Base-by-base conservation (phyloP, 2,797 vertebrate species). In the Aphelocoma californica region DNA sequence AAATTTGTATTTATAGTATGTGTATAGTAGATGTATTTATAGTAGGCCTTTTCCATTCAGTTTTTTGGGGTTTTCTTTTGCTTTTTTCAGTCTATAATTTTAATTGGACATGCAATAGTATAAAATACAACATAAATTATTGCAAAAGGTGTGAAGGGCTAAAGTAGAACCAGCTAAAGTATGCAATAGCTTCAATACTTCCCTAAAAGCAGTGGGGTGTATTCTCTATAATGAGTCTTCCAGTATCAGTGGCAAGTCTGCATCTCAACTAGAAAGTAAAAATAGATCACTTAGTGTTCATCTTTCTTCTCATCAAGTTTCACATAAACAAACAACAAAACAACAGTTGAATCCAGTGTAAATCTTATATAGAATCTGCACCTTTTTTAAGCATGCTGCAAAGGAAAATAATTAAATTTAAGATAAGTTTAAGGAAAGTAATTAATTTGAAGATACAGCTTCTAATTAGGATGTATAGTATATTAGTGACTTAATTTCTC, bases 401-500 rank as follows among this genome's bases (percentile, higher is more conserved):
- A 78, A 86, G 26, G 36, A 80, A 93, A 77, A 36, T 48, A 86
- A 91, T 91, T 91, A 51, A 86, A 83, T 12, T n/a, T 73, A 78
- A 86, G 58, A 72, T 3, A 1, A 34, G 31, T 56, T 60, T 79
- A 77, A 75, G 53, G 47, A 83, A 89, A 94, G 58, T 65, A 92
- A 96, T 95, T 96, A 87, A 89, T 66, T 13, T 84, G 81, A 91
- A 91, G 69, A 90, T 86, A 47, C 23, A 20, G 24, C n/a, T 90
- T 92, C 85, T 93, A 94, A 96, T 95, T 91, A 93, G 93, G 86
- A 90, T 73, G 40, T 82, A 77, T 66, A 84, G 60, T 65, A 66
- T 90, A 81, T 85, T 72, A 90, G 75, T 72, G 54, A 83, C 87
- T 93, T 96, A 81, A 96, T 90, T 81, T 95, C 70, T 95, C 58